phyloP scores from a whole-genome alignment of 2,797 vertebrate genomes.

The Pangasius macronema region DNA sequence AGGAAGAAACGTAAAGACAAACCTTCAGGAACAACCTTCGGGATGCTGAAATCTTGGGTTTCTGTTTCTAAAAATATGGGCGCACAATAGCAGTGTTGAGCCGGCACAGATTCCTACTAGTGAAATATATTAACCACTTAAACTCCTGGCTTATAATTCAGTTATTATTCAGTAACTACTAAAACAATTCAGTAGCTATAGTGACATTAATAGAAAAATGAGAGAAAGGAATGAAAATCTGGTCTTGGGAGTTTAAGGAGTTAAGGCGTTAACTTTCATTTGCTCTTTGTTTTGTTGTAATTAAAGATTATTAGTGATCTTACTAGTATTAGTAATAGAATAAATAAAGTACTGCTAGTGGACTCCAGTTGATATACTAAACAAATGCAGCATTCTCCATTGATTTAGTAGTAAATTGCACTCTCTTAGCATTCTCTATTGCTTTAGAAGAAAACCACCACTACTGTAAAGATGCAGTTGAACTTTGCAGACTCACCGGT shows the following conservation, averaged over 20 bases:
- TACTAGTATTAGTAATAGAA: neutral
- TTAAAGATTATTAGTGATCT: neutral
- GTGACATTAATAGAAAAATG: neutral
- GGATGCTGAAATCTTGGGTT: slow-evolving; percentile 72
- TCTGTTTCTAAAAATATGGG: slow-evolving; percentile 59
- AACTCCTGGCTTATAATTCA: neutral
- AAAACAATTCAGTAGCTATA: neutral
- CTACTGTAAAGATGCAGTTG: neutral
- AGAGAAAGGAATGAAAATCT: neutral
- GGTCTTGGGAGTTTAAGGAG: neutral
- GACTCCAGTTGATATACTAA: neutral
- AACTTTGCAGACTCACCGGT: slow-evolving; percentile 57
- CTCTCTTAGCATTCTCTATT: too few relatives aligned
- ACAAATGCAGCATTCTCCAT: neutral
- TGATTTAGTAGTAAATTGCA: neutral
- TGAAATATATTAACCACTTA: neutral
- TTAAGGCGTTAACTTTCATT: neutral
- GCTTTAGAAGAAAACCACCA: neutral
- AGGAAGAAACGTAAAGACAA: slow-evolving; percentile 7
- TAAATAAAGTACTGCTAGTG: too few relatives aligned
- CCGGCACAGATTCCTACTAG: neutral
- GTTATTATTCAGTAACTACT: neutral
- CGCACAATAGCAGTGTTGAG: neutral
- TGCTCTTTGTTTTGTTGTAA: neutral
- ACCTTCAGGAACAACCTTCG: slow-evolving; percentile 74